Base-by-base conservation (phyloP, 2,113 vertebrate species). In the Chaetops frenatus region DNA sequence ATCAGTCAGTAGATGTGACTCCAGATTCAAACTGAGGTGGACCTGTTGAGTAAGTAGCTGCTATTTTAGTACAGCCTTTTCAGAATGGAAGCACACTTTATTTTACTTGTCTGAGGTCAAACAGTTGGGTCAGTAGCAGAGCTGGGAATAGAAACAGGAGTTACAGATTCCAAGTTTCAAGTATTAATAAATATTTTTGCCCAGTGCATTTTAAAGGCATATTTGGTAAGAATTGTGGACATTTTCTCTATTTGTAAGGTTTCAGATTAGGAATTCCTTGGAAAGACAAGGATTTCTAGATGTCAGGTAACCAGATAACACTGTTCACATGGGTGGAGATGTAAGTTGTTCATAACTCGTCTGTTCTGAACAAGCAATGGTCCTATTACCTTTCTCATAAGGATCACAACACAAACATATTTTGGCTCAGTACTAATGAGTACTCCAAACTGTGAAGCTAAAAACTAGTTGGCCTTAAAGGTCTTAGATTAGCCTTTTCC, bases 161-260 rank as follows among this genome's bases (percentile, higher is more conserved):
- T 84, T 92, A 81, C 42, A 53, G 60, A 76, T 69, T 96, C 82
- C 83, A 96, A 94, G 88, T 92, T 93, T 92, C 60, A 88, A 93
- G 51, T 91, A 95, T 88, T 96, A 95, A 96, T 84, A 96, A 92
- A 72, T 95, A 88, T 86, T 90, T 70, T 61, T 86, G 71, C 35
- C 64, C n/a, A 86, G 81, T 92, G 35, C 53, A 92, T 88, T 95
- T 97, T 93, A 93, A 93, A 95, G 85, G 76, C 92, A 53, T 87
- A 96, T 88, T 81, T 90, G 64, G 51, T 90, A 96, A 83, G 81
- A 93, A 66, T 47, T 78, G 15, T 48, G 58, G 33, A 17, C 31
- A 36, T 90, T 77, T 69, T 40, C 15, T 35, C 24, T 83, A 17
- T 67, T 88, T 81, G 40, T 74, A 83, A 81, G 7, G n/a, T 72